These are phyloP conservation scores for Drosophila carrolli DNA, from an alignment of 1,140 invertebrate genomes.

Conservation along the genomic window DNA sequence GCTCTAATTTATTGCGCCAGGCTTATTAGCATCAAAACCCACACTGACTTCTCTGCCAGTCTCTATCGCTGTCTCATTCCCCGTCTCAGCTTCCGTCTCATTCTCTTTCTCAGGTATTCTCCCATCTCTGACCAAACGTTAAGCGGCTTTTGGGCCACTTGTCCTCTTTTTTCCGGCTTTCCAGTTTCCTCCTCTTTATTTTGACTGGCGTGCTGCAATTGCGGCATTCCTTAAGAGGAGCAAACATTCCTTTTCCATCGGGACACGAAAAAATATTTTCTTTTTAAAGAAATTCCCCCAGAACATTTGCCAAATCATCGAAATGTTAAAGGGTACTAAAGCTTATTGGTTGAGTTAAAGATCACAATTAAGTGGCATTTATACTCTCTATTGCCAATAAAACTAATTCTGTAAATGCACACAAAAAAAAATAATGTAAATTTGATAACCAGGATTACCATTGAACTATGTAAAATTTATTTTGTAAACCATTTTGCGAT, in stretches of 20 bases:
- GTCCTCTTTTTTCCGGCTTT: constrained; percentile 5
- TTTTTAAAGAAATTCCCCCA: neutral
- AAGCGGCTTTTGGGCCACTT: constrained; percentile 42
- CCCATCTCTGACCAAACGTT: constrained; percentile 4
- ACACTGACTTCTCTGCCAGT: constrained; percentile 3
- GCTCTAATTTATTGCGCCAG: constrained; percentile 68
- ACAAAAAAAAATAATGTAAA: no score
- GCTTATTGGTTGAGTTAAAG: neutral
- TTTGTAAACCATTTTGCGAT: no score
- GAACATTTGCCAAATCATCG: constrained; percentile 4
- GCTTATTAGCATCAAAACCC: constrained; percentile 51
- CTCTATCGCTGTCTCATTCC: neutral
- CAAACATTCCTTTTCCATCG: constrained; percentile 1
- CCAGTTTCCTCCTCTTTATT: neutral
- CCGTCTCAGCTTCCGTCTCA: neutral
- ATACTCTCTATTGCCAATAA: no score
- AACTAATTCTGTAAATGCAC: no score
- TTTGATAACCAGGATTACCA: no score
- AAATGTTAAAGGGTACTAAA: neutral
- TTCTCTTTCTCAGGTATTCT: constrained; percentile 2
- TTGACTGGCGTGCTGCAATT: constrained; percentile 12
- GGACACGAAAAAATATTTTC: neutral
- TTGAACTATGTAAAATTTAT: no score
- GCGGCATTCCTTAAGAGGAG: constrained; percentile 1
- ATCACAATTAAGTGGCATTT: no score